phyloP scores from a whole-genome alignment of 2,797 vertebrate species.

The Acridotheres tristis region DNA sequence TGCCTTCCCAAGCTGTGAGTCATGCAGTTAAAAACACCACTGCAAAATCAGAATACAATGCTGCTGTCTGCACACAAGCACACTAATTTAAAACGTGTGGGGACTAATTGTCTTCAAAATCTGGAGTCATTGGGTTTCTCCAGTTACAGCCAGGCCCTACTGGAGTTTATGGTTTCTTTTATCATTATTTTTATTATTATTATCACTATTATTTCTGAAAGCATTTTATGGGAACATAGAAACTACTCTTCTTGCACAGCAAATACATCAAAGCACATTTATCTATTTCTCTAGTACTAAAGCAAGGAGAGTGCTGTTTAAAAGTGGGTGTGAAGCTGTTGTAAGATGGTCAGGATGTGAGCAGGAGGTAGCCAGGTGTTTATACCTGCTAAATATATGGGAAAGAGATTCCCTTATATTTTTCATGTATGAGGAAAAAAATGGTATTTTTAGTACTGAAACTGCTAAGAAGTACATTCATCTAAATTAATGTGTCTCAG shows the following conservation, averaged over 20 bases:
- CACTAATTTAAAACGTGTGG: neutral
- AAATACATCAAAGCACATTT: neutral
- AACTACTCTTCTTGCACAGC: neutral
- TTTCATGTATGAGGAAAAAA: neutral
- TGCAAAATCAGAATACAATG: neutral
- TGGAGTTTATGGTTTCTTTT: neutral
- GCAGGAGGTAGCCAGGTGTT: neutral
- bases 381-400: neutral
- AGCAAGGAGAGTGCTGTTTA: neutral
- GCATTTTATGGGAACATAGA: neutral
- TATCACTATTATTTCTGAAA: neutral
- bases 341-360: neutral
- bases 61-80: slow-evolving; percentile 28
- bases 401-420: neutral
- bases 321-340: neutral
- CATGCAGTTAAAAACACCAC: neutral
- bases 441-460: neutral
- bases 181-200: neutral
- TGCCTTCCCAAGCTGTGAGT: neutral
- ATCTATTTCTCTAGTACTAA: neutral
- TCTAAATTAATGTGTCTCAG: neutral
- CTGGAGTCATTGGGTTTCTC: neutral
- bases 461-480: neutral
- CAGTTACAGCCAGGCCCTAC: neutral
- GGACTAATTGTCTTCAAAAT: neutral